phyloP scores from a whole-genome alignment of 2,113 vertebrate genomes.

The Baryphthengus martii region DNA sequence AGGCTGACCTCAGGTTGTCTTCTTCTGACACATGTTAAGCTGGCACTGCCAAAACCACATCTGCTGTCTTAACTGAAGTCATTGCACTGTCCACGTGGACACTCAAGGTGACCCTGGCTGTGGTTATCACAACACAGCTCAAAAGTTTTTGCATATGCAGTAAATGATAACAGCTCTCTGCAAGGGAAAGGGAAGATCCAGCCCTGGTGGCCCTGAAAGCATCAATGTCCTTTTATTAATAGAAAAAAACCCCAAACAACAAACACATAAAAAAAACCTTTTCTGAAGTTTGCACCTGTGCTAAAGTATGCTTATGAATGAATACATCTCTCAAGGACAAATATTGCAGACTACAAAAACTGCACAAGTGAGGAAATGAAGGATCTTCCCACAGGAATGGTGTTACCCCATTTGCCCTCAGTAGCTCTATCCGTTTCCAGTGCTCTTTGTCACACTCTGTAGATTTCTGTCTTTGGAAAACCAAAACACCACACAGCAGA shows the following conservation, averaged over 20 bases:
- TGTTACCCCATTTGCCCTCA: neutral
- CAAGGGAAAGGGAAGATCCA: neutral
- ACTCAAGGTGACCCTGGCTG: too few relatives aligned
- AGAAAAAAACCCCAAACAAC: neutral
- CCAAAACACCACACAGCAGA: neutral
- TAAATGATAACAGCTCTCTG: neutral
- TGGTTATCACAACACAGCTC: neutral
- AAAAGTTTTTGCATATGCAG: neutral
- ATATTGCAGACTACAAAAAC: neutral
- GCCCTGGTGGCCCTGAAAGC: neutral
- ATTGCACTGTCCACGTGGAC: neutral
- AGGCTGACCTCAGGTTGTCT: neutral
- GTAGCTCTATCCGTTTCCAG: neutral
- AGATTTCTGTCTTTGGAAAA: neutral
- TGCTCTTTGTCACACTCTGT: neutral
- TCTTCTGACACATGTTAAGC: rapidly evolving
- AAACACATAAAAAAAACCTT: neutral
- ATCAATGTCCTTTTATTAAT: neutral
- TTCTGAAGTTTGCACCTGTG: neutral
- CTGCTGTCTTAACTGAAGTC: neutral
- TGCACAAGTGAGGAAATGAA: neutral
- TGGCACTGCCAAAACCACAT: neutral
- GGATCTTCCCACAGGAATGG: neutral
- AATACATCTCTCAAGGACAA: neutral
- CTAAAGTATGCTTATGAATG: neutral